Conservation (phyloP, 2,888 invertebrate species). For the Andrena camellia region DNA sequence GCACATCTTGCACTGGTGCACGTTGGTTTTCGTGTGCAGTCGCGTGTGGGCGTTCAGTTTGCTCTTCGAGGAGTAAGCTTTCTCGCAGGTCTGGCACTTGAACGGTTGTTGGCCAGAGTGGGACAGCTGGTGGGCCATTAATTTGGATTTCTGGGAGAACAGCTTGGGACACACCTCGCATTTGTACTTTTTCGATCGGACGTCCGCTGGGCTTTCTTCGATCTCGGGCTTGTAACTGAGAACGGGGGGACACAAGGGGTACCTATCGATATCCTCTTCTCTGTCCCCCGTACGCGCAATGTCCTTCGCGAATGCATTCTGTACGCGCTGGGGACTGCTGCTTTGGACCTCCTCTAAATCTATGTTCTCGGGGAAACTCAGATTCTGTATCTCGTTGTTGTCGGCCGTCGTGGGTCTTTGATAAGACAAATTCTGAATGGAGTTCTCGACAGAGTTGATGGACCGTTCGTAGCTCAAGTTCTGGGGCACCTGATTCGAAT, state of each 20-base stretch:
- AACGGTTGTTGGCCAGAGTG: slow-evolving; percentile 80
- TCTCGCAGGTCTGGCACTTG: slow-evolving; percentile 79
- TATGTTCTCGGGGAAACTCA: slow-evolving; percentile 70
- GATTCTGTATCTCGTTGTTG: slow-evolving; percentile 69
- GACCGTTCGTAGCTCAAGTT: slow-evolving; percentile 73
- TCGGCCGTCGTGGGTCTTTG: slow-evolving; percentile 60
- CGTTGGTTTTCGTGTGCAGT: slow-evolving; percentile 80
- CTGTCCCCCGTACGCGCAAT: slow-evolving; percentile 36
- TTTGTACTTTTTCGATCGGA: slow-evolving; percentile 69
- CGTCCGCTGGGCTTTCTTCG: slow-evolving; percentile 25
- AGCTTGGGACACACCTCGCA: slow-evolving; percentile 77
- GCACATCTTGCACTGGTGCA: slow-evolving; percentile 82
- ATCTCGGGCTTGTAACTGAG: slow-evolving; percentile 55
- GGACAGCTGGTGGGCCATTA: slow-evolving; percentile 76
- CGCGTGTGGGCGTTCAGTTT: slow-evolving; percentile 82
- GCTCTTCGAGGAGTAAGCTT: slow-evolving; percentile 82
- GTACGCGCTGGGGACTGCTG: slow-evolving; percentile 54
- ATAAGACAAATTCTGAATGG: slow-evolving; percentile 76
- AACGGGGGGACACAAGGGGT: slow-evolving; percentile 48
- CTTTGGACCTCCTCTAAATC: slow-evolving; percentile 62
- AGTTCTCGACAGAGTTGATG: slow-evolving; percentile 68
- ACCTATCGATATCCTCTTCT: slow-evolving; percentile 45
- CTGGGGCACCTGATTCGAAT: slow-evolving; percentile 74
- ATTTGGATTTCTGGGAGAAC: slow-evolving; percentile 80
- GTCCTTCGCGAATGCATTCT: slow-evolving; percentile 58